Percentiles rank a stretch among this genome's conserved stretches.
phyloP scores from a whole-genome alignment of 2,797 vertebrate species.

The Vespertilio murinus region DNA sequence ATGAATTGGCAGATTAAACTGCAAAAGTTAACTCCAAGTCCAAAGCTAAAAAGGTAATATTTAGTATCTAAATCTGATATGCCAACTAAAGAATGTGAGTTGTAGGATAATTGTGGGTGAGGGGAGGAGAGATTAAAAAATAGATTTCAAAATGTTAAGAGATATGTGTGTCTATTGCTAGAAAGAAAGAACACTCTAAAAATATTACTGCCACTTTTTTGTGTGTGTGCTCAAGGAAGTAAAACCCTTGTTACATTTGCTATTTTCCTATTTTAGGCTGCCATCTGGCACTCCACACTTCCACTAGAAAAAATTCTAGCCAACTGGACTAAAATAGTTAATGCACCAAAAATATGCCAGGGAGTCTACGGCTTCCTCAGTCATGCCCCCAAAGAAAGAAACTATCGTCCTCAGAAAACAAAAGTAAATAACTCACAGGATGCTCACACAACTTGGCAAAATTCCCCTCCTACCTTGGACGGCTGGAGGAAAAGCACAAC shows the following conservation, averaged over 20 bases:
- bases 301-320: conserved; percentile 55
- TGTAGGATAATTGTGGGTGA: background rate
- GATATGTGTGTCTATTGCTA: conserved; percentile 60
- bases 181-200: conserved; percentile 74
- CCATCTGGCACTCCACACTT: conserved; percentile 70
- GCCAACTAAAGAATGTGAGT: background rate
- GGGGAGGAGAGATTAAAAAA: background rate
- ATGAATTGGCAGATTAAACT: conserved; percentile 24
- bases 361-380: conserved; percentile 48
- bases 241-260: conserved; percentile 68
- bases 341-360: conserved; percentile 59
- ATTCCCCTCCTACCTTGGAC: background rate
- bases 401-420: conserved; percentile 43
- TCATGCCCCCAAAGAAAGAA: conserved; percentile 42
- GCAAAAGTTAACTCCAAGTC: background rate
- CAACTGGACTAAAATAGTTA: conserved; percentile 65
- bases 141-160: conserved; percentile 51
- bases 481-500: background rate
- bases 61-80: background rate
- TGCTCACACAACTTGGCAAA: background rate
- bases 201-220: conserved; percentile 61
- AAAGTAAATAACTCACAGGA: conserved; percentile 39
- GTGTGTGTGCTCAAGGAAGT: conserved; percentile 69
- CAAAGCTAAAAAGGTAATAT: conserved; percentile 18
- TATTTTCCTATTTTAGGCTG: conserved; percentile 70